phyloP scores from a whole-genome alignment of 2,797 vertebrate genomes.

The Ceryle rudis region DNA sequence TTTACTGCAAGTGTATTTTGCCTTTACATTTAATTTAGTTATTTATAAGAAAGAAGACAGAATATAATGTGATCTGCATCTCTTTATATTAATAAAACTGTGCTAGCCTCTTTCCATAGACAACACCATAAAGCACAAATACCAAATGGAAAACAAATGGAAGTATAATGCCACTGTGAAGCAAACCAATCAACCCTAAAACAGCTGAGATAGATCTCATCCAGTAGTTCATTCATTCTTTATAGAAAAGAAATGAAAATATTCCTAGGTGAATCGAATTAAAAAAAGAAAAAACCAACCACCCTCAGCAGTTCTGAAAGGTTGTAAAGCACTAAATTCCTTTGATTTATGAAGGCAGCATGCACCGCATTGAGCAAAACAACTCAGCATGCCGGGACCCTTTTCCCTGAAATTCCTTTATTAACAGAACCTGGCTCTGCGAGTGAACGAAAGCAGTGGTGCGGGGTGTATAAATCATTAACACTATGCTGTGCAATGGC shows the following conservation, averaged over 20 bases:
- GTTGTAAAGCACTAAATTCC: constrained; percentile 72
- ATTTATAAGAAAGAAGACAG: constrained; percentile 4
- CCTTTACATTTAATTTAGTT: constrained; percentile 5
- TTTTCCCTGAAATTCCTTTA: constrained; percentile 77
- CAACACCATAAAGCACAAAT: constrained; percentile 57
- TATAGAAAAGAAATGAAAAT: constrained; percentile 67
- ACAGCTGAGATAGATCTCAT: constrained; percentile 57
- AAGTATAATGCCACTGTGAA: constrained; percentile 45
- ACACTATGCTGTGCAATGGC: constrained; percentile 70
- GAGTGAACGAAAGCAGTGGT: constrained; percentile 75
- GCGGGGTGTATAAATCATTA: constrained; percentile 82
- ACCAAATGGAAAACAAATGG: constrained; percentile 70
- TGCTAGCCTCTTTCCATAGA: constrained; percentile 58
- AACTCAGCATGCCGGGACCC: constrained; percentile 65
- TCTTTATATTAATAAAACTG: constrained; percentile 70
- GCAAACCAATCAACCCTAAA: constrained; percentile 69
- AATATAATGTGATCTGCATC: constrained; percentile 61
- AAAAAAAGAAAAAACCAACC: neutral
- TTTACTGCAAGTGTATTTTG: neutral
- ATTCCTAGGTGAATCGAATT: constrained; percentile 72
- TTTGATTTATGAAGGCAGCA: constrained; percentile 78
- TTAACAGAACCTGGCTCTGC: constrained; percentile 73
- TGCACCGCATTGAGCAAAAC: constrained; percentile 60
- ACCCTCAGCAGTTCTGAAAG: constrained; percentile 38
- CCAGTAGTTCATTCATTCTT: constrained; percentile 68